Evolutionary conservation across 2,113 vertebrate genomes (phyloP), one percentile per base, ranked within the genome.

Genomic region (Scortum barcoo): DNA sequence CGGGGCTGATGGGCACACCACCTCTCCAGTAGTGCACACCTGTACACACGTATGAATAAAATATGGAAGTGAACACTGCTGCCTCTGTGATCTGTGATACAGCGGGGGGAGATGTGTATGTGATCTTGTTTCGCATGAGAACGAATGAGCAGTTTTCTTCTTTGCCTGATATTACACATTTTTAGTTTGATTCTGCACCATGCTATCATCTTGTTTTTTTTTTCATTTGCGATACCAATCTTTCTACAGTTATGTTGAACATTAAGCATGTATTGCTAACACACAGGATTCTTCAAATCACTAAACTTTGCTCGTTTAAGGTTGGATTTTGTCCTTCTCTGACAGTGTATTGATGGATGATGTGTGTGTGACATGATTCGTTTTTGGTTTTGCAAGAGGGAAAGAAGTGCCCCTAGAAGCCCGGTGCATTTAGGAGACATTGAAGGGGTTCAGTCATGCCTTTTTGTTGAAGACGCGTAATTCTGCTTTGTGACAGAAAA

Each of bases 21-120:
- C 33, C 61, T 78, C 69, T 71, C 56, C 72, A 68, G 26, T 72
- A 88, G 82, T 33, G 30, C 74, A 87, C 78, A 86, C 69, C 83
- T 88, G 71, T 83, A 69, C 62, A 82, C 63, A 62, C 16, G 7
- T 66, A 76, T 71, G 17, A 91, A 81, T 89, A 86, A 82, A 88
- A 65, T 48, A 76, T 84, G 53, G 40, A 78, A 79, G 66, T 68
- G 48, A 84, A 88, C 42, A 28, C 63, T 70, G 57, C 83, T 36
- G 68, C 56, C 74, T 87, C 42, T 86, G 81, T 89, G 69, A 83
- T 88, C 77, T 90, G 54, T 86, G 65, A 72, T 54, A 19, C 26
- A 46, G 33, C 22, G 7, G 6, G 56, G n/a, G 19, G 42, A n/a
- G 38, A 24, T 14, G 61, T 28, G 51, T 69, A 33, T n/a, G 58